A percentile compares a stretch with the other conserved stretches of the same genome.
Evolutionary conservation across 2,797 vertebrate genomes (phyloP).

Genomic region (Clarias laeviceps): DNA sequence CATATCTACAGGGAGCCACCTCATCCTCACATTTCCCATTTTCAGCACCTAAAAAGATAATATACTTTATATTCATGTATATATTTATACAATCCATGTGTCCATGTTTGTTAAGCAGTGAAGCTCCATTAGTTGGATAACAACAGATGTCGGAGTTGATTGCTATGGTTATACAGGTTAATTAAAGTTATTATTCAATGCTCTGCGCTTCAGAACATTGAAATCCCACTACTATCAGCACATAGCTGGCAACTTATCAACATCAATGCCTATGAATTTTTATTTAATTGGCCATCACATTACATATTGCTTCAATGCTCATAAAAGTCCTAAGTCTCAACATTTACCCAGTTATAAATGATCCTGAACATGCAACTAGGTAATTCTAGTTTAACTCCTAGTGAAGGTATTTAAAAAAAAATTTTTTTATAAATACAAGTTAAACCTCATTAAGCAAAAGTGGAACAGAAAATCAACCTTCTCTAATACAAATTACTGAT

Average conservation of each 20-base stretch:
- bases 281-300: not conserved
- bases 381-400: not conserved
- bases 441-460: not conserved
- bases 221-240: not conserved
- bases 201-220: not conserved
- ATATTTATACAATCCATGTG: not conserved
- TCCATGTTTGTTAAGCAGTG: constrained; percentile 1
- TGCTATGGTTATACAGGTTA: not conserved
- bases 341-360: not conserved
- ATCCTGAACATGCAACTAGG: not conserved
- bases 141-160: not conserved
- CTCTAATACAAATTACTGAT: not conserved
- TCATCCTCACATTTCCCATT: not conserved
- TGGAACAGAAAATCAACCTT: not conserved
- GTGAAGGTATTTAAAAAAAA: not conserved
- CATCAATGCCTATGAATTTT: not conserved
- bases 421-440: not conserved
- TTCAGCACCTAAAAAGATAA: not conserved
- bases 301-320: not conserved
- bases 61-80: not conserved
- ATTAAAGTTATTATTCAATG: not conserved
- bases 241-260: not conserved
- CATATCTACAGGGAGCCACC: not conserved
- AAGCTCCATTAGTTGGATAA: not conserved
- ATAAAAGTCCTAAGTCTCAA: not conserved